phyloP scores from a whole-genome alignment of 2,888 invertebrate genomes.

The Bellardia pandia region DNA sequence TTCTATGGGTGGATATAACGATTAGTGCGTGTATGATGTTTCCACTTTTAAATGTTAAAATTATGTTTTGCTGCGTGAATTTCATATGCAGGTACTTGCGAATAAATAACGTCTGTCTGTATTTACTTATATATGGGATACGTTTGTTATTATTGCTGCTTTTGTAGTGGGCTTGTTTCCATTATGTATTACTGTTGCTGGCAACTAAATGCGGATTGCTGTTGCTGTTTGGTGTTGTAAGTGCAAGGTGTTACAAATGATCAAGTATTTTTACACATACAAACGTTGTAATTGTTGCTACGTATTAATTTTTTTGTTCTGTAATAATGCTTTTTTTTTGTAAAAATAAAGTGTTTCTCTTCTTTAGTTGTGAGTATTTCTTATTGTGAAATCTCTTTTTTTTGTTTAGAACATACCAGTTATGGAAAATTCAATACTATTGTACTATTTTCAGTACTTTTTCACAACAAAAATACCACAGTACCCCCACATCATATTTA shows the following conservation, averaged over 20 bases:
- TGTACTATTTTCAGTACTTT: too few relatives aligned
- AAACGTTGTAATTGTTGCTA: conserved; percentile 38
- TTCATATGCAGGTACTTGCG: conserved; percentile 26
- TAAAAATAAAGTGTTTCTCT: not conserved
- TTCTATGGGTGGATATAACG: conserved; percentile 45
- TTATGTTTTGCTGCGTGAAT: conserved; percentile 34
- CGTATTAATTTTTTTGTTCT: conserved; percentile 17
- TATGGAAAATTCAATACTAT: too few relatives aligned
- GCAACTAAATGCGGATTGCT: conserved; percentile 15
- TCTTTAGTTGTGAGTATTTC: not conserved
- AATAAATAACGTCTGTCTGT: not conserved
- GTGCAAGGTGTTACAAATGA: conserved; percentile 69
- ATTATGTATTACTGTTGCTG: conserved; percentile 35
- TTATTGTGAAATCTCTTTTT: conserved; percentile 19
- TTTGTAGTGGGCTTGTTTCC: conserved; percentile 48
- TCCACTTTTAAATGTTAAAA: conserved; percentile 54
- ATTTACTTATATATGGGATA: not conserved
- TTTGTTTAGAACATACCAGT: conserved; percentile 10
- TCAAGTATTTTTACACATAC: conserved; percentile 63
- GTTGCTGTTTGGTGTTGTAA: conserved; percentile 25
- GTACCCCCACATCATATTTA: too few relatives aligned
- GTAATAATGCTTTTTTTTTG: not conserved
- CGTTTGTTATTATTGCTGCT: conserved; percentile 24
- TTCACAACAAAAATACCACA: too few relatives aligned
- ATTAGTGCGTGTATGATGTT: conserved; percentile 50